Evolutionary conservation across 2,888 invertebrate species (phyloP), one percentile per base, ranked within the genome.

Genomic region (Drosophila kambysellisi): DNA sequence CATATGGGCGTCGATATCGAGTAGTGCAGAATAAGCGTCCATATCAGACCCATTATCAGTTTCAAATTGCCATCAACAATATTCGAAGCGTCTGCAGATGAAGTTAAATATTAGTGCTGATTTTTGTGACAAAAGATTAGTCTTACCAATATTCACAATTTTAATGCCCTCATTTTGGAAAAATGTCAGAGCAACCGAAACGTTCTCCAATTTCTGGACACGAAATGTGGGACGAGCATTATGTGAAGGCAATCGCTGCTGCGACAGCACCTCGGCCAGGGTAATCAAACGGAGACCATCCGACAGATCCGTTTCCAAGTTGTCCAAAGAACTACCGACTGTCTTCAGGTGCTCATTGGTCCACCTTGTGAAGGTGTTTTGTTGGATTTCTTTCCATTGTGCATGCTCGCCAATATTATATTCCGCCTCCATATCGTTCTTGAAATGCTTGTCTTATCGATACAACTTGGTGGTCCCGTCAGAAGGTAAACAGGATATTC

Each of bases 361-460:
- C 98, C 98, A 98, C 91, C 98, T 95, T 69, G 98, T 97, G 93
- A 98, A 98, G 70, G 98, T 98, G 93, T 98, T 98, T 94, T 98
- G 97, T 94, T 98, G 98, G 85, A 98, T 98, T 90, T 96, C 95
- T 94, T 98, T 98, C 98, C 98, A 98, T 93, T 96, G 96, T 81
- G 98, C 97, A 94, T 98, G 97, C 92, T 97, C 97, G 84, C 96
- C 97, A 91, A 97, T 94, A 93, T 97, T 97, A 91, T 97, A 95
- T 94, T 97, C 96, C 83, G 95, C 95, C 93, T 96, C 95, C 93
- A 95, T 96, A 94, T 95, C 95, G 94, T 96, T 96, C 94, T 96
- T 96, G 59, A 91, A 92, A 66, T 90, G 91, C 92, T 95, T 95
- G 92, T 92, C 92, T 89, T 92, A 92, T 64, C 76, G 83, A 30